phyloP scores from a whole-genome alignment of 2,797 vertebrate genomes.

The Manis javanica region DNA sequence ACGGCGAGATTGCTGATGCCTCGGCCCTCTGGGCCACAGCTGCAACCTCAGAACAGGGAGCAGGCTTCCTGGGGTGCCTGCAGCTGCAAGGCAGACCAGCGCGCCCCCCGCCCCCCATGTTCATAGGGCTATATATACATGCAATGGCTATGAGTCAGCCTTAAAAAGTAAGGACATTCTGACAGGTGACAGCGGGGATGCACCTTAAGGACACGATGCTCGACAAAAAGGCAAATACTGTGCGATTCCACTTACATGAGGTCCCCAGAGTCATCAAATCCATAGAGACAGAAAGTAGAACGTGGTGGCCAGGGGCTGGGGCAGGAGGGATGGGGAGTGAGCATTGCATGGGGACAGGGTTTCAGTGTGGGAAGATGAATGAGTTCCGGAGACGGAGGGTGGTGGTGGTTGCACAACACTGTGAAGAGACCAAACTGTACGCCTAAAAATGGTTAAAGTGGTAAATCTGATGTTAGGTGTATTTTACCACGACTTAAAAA shows the following conservation, averaged over 20 bases:
- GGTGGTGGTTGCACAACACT: not conserved
- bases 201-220: too few species aligned
- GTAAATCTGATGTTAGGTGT: too few species aligned
- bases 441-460: not conserved
- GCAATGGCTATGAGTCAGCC: not conserved
- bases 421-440: not conserved
- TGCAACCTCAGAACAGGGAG: rapidly evolving
- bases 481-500: not conserved
- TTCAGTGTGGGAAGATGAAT: not conserved
- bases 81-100: too few species aligned
- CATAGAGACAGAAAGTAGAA: not conserved
- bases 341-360: not conserved
- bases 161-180: not conserved
- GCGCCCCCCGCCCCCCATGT: too few species aligned
- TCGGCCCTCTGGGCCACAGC: too few species aligned
- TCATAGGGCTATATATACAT: not conserved
- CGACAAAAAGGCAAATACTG: not conserved
- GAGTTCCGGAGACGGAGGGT: not conserved
- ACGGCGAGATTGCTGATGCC: not conserved
- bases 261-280: not conserved
- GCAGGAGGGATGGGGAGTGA: not conserved
- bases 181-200: not conserved
- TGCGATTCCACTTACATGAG: too few species aligned
- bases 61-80: not conserved
- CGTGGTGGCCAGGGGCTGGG: not conserved